Base-by-base conservation (phyloP, 2,113 vertebrate species). In the Atractosteus spatula region DNA sequence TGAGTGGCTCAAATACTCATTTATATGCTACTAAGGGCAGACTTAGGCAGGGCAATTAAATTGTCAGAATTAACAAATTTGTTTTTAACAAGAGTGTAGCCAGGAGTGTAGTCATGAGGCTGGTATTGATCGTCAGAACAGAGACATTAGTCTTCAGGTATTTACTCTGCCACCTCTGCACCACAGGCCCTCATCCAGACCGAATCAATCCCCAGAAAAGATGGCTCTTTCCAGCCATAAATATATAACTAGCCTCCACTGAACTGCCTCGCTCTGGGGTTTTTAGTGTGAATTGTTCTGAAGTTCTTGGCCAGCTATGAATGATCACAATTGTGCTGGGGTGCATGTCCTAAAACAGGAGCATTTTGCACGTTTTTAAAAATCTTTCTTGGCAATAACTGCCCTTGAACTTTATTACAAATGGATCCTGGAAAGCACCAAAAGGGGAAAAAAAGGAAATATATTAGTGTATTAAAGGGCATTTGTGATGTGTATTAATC, bases 21-120 rank as follows among this genome's bases (percentile, higher is more conserved):
- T 89, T 88, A 84, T 81, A 86, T 76, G 77, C 87, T 74, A 86
- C 78, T 80, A 59, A 43, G 86, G 80, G 91, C 93, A 90, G 89
- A 89, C 89, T 91, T 88, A 91, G 92, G 90, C 90, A 87, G 88
- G 86, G 91, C 96, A 97, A 99, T 99, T 98, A 98, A 97, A 98
- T 97, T 98, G 96, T 98, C 96, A 97, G 93, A 97, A 97, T 97
- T 97, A 96, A 96, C 96, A 94, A 97, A 97, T 98, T 94, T 94
- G 95, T 95, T 98, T 97, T 96, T 95, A 97, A 97, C 94, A 93
- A 95, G 93, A 96, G 92, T 85, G 86, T 94, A 94, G 95, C 94
- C 94, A 93, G 91, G 89, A 96, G 96, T 94, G 92, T 88, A 94
- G 94, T 94, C 92, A 92, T 91, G 93, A 94, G 93, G 93, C 90